Evolutionary conservation across 2,113 vertebrate genomes (phyloP).

Genomic region (Erythrocercus mccallii): DNA sequence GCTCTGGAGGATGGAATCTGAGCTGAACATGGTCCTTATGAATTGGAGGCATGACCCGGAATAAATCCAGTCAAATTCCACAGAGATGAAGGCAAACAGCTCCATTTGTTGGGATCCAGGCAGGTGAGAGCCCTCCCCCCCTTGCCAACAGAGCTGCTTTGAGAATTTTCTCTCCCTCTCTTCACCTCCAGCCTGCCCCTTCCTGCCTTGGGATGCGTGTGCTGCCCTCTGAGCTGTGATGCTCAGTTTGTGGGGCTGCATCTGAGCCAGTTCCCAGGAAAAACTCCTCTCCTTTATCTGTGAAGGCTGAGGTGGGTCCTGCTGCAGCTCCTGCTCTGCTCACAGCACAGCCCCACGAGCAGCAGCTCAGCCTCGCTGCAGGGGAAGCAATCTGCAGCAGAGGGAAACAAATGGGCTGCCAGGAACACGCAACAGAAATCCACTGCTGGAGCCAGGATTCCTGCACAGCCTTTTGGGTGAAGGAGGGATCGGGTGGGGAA

Average conservation of each 20-base stretch:
- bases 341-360: neutral
- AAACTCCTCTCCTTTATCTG: neutral
- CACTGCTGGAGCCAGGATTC: neutral
- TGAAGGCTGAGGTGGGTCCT: neutral
- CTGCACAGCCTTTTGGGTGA: neutral
- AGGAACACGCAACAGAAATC: neutral
- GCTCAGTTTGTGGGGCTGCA: neutral
- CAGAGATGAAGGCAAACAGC: neutral
- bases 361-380: neutral
- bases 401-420: neutral
- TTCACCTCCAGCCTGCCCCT: neutral
- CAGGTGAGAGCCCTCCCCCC: neutral
- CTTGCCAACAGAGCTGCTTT: neutral
- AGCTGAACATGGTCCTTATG: neutral
- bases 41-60: neutral
- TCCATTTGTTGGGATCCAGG: neutral
- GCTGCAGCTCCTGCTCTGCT: neutral
- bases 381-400: neutral
- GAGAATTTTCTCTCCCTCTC: neutral
- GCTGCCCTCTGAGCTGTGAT: neutral
- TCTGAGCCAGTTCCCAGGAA: neutral
- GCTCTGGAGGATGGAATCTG: neutral
- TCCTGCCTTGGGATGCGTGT: neutral
- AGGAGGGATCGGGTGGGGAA: neutral
- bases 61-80: neutral